A percentile compares a stretch with the other conserved stretches of the same genome.
phyloP scores from a whole-genome alignment of 2,888 invertebrate genomes.

The Norana najaformis region DNA sequence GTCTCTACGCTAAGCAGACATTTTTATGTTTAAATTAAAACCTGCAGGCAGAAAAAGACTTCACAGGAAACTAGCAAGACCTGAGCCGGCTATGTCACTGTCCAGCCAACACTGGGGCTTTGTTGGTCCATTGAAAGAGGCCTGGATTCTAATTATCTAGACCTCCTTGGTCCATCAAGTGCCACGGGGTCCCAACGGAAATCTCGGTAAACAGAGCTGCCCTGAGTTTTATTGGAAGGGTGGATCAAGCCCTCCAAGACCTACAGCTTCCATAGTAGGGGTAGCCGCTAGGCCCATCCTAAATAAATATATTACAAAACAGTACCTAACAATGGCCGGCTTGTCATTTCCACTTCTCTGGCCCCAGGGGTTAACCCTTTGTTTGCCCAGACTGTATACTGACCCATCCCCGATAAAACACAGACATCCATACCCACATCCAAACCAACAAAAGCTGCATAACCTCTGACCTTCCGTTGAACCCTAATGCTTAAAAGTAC shows the following conservation, averaged over 20 bases:
- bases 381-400: neutral
- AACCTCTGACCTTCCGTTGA: neutral
- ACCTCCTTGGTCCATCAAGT: no score
- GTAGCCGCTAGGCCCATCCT: neutral
- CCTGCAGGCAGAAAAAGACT: neutral
- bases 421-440: neutral
- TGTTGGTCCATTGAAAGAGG: no score
- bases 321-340: neutral
- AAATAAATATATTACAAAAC: neutral
- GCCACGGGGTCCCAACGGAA: conserved; percentile 2
- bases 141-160: no score
- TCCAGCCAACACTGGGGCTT: neutral
- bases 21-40: no score
- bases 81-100: neutral
- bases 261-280: neutral
- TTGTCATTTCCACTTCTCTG: neutral
- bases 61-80: neutral
- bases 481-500: neutral
- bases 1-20: neutral
- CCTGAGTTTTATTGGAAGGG: neutral
- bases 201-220: neutral
- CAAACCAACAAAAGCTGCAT: neutral
- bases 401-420: neutral
- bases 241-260: neutral
- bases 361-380: neutral